These are phyloP conservation scores for Caradrina kadenii DNA, from an alignment of 2,888 invertebrate species.

Conservation along the genomic window DNA sequence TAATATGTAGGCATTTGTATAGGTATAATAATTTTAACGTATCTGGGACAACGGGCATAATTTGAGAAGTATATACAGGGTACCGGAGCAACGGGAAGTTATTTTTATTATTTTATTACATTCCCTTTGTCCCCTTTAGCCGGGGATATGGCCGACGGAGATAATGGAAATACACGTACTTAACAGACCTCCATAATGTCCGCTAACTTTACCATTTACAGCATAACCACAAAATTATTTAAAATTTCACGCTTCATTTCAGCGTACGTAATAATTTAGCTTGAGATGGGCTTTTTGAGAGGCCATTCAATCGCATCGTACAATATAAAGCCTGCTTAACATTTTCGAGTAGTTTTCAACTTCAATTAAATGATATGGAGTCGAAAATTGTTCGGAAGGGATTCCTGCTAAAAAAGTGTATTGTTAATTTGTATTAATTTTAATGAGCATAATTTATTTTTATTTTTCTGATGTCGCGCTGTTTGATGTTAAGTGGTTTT, in stretches of 20 bases:
- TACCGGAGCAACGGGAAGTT: no score
- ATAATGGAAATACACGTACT: no score
- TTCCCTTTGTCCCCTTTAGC: no score
- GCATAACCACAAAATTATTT: conserved; percentile 12
- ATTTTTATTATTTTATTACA: no score
- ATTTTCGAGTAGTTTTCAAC: background rate
- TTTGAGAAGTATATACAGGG: no score
- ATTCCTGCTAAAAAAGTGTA: background rate
- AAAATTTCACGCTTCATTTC: conserved; percentile 5
- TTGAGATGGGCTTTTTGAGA: conserved; percentile 10
- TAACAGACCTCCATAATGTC: background rate
- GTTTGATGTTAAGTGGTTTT: no score
- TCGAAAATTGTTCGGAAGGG: conserved; percentile 7
- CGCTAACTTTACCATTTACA: conserved; percentile 2
- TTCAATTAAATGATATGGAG: conserved; percentile 6
- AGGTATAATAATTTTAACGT: no score
- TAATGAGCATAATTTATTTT: no score
- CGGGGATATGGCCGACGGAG: no score
- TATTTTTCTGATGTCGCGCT: background rate
- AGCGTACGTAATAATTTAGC: conserved; percentile 27
- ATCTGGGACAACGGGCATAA: no score
- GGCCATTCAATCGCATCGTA: background rate
- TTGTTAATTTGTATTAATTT: no score
- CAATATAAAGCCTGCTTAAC: background rate
- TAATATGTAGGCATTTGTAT: no score